Base-by-base conservation (phyloP, 2,797 vertebrate species). In the Hippoglossus hippoglossus region DNA sequence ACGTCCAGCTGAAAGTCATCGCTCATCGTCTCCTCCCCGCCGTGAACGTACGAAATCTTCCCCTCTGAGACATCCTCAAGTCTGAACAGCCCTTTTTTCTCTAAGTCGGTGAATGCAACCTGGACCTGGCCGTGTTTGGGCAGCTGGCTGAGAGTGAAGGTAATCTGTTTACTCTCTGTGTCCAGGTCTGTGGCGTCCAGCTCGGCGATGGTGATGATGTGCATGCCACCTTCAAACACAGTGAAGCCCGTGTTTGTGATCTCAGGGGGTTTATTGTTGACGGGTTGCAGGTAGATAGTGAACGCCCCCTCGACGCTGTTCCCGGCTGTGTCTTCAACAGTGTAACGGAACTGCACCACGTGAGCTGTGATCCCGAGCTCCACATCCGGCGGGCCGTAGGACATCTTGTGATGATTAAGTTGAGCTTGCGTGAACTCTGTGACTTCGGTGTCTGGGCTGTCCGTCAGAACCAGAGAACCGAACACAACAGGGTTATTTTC, bases 381-480 rank as follows among this genome's bases (percentile, higher is more conserved):
- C 15, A 95, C 71, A 50, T 97, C 93, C 0, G 97, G 97, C 0
- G 97, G 98, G 8, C 79, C 89, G 62, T 97, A 99, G 0, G 96
- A 95, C 77, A 99, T 96, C 88, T 99, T 98, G 83, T 97, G 97
- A 71, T 98, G 97, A 86, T 98, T 99, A 71, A 99, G 90, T 92
- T 99, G 97, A 60, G 97, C 97, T 88, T 99, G 98, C 3, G 97
- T 98, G 85, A 99, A 99, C 85, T 96, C 97, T 0, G 86, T 94
- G 63, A 98, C 95, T 57, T 94, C 91, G 0, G 93, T 90, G 8
- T 94, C 90, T 0, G 95, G 94, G 74, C 94, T 93, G 46, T 98
- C 97, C 0, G 96, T 97, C 84, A 98, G 88, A 73, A 99, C 96
- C 0, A 99, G 83, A 53, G 95, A 94, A 18, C 96, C 96, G 11